Evolutionary conservation across 92 coral and sea anemone genomes (phyloP).

Genomic region (Epizoanthus rinbou): DNA sequence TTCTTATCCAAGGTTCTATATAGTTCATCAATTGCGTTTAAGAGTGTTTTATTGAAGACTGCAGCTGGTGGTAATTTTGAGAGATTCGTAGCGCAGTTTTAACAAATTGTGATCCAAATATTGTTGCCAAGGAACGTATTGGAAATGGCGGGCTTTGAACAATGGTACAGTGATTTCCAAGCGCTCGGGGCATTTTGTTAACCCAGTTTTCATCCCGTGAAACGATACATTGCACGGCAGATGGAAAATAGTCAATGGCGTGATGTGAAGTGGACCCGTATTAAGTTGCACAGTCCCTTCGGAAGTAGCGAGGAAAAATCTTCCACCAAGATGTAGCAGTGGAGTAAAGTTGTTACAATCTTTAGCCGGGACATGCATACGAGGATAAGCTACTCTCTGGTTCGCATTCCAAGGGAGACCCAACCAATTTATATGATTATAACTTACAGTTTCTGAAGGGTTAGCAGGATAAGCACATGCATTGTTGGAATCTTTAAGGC

Average conservation of each 20-base stretch:
- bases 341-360: conserved; percentile 33
- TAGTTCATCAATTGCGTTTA: conserved; percentile 9
- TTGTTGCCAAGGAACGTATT: conserved; percentile 47
- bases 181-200: conserved; percentile 37
- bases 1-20: background rate
- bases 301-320: conserved; percentile 41
- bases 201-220: conserved; percentile 24
- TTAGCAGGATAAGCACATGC: conserved; percentile 37
- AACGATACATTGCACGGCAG: conserved; percentile 45
- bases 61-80: conserved; percentile 13
- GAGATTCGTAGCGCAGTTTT: background rate
- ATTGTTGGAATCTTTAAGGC: conserved; percentile 9
- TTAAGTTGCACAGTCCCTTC: conserved; percentile 13
- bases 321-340: conserved; percentile 53
- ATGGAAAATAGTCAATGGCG: conserved; percentile 48
- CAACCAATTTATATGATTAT: conserved; percentile 42
- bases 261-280: conserved; percentile 24
- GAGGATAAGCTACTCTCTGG: conserved; percentile 7
- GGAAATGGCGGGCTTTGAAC: conserved; percentile 7
- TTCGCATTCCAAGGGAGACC: conserved; percentile 52
- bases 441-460: conserved; percentile 17
- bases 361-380: conserved; percentile 12
- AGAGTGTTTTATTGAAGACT: background rate
- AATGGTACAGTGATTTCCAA: conserved; percentile 38
- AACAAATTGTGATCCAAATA: conserved; percentile 19